Evolutionary conservation across 2,113 vertebrate genomes (phyloP).

Genomic region (Philantomba maxwellii): DNA sequence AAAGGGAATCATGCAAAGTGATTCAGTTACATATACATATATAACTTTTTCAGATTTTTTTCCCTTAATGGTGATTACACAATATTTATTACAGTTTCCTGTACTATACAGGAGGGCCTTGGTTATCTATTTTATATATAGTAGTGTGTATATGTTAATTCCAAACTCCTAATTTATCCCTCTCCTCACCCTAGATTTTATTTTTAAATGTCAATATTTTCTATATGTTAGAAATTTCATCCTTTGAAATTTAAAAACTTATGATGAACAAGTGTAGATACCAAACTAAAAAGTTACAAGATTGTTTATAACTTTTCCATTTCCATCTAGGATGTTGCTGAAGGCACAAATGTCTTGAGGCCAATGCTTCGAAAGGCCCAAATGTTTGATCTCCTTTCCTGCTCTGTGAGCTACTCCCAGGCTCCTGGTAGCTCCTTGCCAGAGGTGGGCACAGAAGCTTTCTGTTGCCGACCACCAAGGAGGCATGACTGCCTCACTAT

Average conservation of each 20-base stretch:
- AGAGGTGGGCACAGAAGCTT: neutral
- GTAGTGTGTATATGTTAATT: neutral
- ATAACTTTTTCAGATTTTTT: neutral
- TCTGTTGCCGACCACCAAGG: neutral
- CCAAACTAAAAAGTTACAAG: neutral
- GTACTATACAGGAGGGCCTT: neutral
- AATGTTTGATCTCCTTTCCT: neutral
- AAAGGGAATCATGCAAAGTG: neutral
- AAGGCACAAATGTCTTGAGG: neutral
- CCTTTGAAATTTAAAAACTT: neutral
- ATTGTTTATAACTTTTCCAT: neutral
- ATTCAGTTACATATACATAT: neutral
- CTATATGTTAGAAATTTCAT: neutral
- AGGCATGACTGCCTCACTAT: neutral
- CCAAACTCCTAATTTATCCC: neutral
- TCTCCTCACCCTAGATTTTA: neutral
- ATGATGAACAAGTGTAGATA: neutral
- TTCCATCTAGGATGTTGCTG: neutral
- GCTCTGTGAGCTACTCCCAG: neutral
- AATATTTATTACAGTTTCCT: neutral
- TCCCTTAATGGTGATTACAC: neutral
- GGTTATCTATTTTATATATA: neutral
- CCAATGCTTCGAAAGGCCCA: neutral
- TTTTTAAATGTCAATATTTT: neutral
- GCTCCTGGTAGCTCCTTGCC: neutral